phyloP scores from a whole-genome alignment of 2,888 invertebrate genomes.

The Stramonita haemastoma region DNA sequence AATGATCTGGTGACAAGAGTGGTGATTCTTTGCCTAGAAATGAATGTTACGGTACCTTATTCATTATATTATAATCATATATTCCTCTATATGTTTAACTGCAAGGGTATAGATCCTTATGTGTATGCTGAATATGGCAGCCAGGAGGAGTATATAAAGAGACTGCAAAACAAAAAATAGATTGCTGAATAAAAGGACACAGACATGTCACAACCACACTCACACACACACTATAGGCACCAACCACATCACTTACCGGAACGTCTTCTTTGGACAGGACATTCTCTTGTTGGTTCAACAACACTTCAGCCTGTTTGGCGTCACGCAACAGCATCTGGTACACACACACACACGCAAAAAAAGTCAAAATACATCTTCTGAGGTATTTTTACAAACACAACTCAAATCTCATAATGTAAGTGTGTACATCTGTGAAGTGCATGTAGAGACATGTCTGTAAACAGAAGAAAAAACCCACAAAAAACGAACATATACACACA shows the following conservation, averaged over 20 bases:
- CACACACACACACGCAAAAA: neutral
- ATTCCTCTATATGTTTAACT: no score
- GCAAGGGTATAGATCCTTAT: no score
- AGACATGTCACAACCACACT: neutral
- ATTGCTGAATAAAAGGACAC: neutral
- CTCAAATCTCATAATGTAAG: neutral
- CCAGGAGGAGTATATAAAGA: neutral
- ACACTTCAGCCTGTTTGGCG: constrained; percentile 97
- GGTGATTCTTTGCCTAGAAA: neutral
- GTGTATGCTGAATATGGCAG: no score
- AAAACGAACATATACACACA: no score
- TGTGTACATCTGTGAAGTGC: neutral
- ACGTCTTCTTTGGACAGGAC: constrained; percentile 97
- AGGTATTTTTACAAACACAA: neutral
- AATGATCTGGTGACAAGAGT: no score
- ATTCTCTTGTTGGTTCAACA: constrained; percentile 98
- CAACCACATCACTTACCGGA: constrained; percentile 81
- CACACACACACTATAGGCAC: no score
- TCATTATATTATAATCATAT: no score
- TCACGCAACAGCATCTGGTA: constrained; percentile 91
- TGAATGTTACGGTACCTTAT: neutral
- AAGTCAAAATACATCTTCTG: no score
- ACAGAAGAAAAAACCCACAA: no score
- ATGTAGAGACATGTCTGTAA: neutral
- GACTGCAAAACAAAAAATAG: neutral